A percentile compares a stretch with the other conserved stretches of the same genome.
These are phyloP conservation scores for Panagrolaimus sp. DNA, from an alignment of 1,140 invertebrate genomes.

Conservation along the genomic window DNA sequence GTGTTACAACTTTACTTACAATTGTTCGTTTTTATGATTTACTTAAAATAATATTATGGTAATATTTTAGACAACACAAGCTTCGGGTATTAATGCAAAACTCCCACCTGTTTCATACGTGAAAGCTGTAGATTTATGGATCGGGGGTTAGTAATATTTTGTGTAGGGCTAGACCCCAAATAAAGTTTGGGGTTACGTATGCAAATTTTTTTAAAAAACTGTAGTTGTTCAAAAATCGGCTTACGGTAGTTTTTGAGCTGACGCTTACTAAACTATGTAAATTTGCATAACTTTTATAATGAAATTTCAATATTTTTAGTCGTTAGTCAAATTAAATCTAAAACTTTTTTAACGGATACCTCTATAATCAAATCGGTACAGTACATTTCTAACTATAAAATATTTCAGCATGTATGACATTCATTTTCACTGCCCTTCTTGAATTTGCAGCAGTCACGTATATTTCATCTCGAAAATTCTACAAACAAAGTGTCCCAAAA, in stretches of 20 bases:
- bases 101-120: constrained; percentile 92
- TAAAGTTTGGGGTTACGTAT: too few relatives aligned
- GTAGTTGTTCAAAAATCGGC: too few relatives aligned
- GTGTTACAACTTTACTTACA: constrained; percentile 65
- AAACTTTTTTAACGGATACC: too few relatives aligned
- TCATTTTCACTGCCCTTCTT: constrained; percentile 87
- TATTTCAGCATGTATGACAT: constrained; percentile 79
- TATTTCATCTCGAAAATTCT: constrained; percentile 67
- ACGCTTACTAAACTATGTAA: too few relatives aligned
- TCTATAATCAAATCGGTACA: too few relatives aligned
- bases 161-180: too few relatives aligned
- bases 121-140: constrained; percentile 65
- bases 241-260: too few relatives aligned
- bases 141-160: constrained; percentile 33
- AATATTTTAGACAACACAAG: constrained; percentile 74
- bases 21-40: constrained; percentile 20
- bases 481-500: constrained; percentile 33
- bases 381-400: too few relatives aligned
- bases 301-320: too few relatives aligned
- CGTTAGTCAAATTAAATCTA: too few relatives aligned
- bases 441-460: constrained; percentile 95
- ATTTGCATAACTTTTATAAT: too few relatives aligned
- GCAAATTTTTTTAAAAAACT: too few relatives aligned
- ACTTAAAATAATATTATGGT: background rate
- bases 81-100: constrained; percentile 90